Evolutionary conservation across 1,140 invertebrate genomes (phyloP), one percentile per base, ranked within the genome.

Genomic region (Branchinecta lynchi): DNA sequence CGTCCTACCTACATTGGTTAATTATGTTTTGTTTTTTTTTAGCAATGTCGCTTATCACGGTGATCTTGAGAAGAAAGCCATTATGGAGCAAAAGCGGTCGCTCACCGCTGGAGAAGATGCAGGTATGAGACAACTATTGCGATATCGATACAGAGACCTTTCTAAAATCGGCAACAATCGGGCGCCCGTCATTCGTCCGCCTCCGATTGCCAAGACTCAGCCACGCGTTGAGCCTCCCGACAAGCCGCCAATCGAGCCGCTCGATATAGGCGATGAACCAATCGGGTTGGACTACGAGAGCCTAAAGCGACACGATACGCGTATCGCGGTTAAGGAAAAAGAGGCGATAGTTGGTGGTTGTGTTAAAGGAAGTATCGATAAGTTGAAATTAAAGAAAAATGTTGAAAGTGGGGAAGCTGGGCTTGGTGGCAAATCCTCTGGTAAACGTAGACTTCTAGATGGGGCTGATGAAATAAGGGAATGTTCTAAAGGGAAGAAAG

Each of bases 1-100:
- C n/a, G n/a, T n/a, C n/a, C n/a, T n/a, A n/a, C n/a, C n/a, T n/a
- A n/a, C n/a, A n/a, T n/a, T n/a, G n/a, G n/a, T n/a, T n/a, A n/a
- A n/a, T n/a, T n/a, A n/a, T n/a, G 73, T 60, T 72, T 73, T 10
- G 73, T 76, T 70, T 77, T 70, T 45, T 75, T 75, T 46, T 69
- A 92, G 92, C 75, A 94, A 96, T 82, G 92, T 94, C 8, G 88
- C 91, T 8, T 97, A 97, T 80, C 93, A 96, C 78, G 93, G 93
- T 7, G 92, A 96, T 71, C 80, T 93, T 70, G 88, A 94, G 79
- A 92, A 93, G 79, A 96, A 96, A 78, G 89, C 90, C 0, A 87
- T 88, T 72, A 94, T 94, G 91, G 92, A 95, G 80, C 87, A 90
- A 74, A 89, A 90, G 76, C 79, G 90, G 73, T 85, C 84, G 73